Base-by-base conservation (phyloP, 2,113 vertebrate genomes). In the Acinonyx jubatus region DNA sequence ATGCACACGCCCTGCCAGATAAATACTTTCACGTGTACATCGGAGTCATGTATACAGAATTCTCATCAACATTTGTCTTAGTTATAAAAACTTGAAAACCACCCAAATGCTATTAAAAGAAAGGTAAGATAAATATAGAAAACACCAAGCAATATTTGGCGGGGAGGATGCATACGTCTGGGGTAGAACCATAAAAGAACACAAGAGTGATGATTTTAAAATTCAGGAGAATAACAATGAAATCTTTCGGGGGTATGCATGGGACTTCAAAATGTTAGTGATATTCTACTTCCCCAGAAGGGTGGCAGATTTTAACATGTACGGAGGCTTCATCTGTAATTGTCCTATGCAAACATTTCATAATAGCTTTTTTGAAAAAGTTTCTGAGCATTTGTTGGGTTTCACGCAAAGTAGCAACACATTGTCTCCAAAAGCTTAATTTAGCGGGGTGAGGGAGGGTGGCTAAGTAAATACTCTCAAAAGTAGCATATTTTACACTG, bases 41-140 rank as follows among this genome's bases (percentile, higher is more conserved):
- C 14, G 12, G 23, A 63, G 33, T 71, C 4, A 4, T 29, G 3
- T 7, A 25, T 7, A 36, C n/a, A 91, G 25, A 66, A 71, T 76
- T 94, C 23, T 82, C 94, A 82, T n/a, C 21, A 68, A 33, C 15
- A 38, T n/a, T 55, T 29, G 61, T 65, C 85, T 61, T 36, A 55
- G 12, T 23, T n/a, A 61, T 19, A 90, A 61, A 80, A 84, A 52
- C 25, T 38, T 48, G 65, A 82, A 94, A 93, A 91, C 0, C 13
- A 89, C 19, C 9, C 18, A 79, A 63, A 57, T 71, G 92, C 36
- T 92, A 36, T 61, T 36, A 33, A 94, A 88, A 92, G 31, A 7
- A 96, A 89, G 41, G 90, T 73, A 38, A 25, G 7, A 25, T 92
- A 93, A 83, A 92, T 83, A 88, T 11, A 38, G 68, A 87, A 73